Base-by-base conservation (phyloP, 2,797 vertebrate genomes). In the Gymnocypris eckloni region DNA sequence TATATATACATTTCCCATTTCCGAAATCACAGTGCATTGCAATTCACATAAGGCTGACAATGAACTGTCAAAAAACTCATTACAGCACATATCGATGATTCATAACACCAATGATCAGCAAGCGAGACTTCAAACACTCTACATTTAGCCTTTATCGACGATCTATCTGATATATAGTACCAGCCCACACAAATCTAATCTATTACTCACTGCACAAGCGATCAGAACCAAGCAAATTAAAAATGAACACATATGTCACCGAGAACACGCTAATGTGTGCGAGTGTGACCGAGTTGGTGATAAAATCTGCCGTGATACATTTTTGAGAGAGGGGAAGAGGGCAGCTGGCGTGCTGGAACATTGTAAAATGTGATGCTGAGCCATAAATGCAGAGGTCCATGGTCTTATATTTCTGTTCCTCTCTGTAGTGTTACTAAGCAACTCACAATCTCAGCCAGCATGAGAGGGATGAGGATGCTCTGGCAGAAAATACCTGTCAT, bases 391-490 rank as follows among this genome's bases (percentile, higher is more conserved):
- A 84, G 33, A 82, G 69, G 81, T 73, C 45, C 73, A 69, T 66
- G 77, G 76, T 76, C 90, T 91, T 88, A 87, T 83, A 15, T 86
- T 88, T 86, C 79, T 70, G 70, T 86, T 89, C 52, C 69, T 72
- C 59, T 88, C 90, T 54, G 85, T 90, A 86, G 87, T 88, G 88
- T 92, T 88, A 88, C 92, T 87, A 54, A 87, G 92, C 89, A 92
- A 88, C 89, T 86, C 78, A 20, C 37, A 41, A 71, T 86, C 75
- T 67, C 22, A 5, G 39, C 77, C 56, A 72, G 50, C 66, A 15
- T 80, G 39, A 86, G 54, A 76, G 71, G 56, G 66, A 76, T 70
- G 78, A 86, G 59, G 83, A 80, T 80, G 52, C 45, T 45, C 61
- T 18, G 41, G 33, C 39, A 71, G 28, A 86, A 79, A 79, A 52